Evolutionary conservation across 2,797 vertebrate genomes (phyloP), one percentile per base, ranked within the genome.

Genomic region (Pteropus rufus): DNA sequence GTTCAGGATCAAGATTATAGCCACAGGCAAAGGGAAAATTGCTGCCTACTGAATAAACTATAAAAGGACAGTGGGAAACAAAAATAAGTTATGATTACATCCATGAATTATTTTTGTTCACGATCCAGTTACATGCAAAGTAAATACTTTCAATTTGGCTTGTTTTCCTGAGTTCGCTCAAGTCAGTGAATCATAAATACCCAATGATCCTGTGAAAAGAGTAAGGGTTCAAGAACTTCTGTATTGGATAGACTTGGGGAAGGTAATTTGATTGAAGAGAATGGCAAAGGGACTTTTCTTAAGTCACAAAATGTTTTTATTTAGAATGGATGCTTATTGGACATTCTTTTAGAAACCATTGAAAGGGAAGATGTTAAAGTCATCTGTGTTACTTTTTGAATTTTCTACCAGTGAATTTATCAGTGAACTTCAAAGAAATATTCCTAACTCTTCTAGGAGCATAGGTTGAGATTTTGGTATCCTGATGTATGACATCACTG

Each of bases 71-170:
- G 39, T 89, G 29, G 70, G 52, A 91, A 92, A 44, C 29, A 91
- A 94, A 49, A 95, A 58, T 54, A 92, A 75, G 12, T 41, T 58
- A 46, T 77, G 67, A 85, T 82, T 54, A 41, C 6, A 91, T 54
- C 49, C n/a, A 6, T 89, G 83, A 91, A 39, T 85, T 94, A 93
- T 77, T 85, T 60, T 92, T 89, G 23, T 83, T 85, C 39, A 91
- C 86, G 49, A 62, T 85, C 19, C 46, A 89, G 64, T 85, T 79
- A 49, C 3, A 49, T 44, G 73, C 34, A 89, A 41, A 31, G 14
- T 65, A 69, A 87, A 72, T 4, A 7, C n/a, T 80, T 91, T 67
- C 1, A 52, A 39, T 58, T 67, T 41, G 60, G 67, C 41, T 91
- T 85, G 16, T 80, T 81, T 96, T 96, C 60, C 46, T 75, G 72